Evolutionary conservation across 2,888 invertebrate species (phyloP).

Genomic region (Camponotus fellah): DNA sequence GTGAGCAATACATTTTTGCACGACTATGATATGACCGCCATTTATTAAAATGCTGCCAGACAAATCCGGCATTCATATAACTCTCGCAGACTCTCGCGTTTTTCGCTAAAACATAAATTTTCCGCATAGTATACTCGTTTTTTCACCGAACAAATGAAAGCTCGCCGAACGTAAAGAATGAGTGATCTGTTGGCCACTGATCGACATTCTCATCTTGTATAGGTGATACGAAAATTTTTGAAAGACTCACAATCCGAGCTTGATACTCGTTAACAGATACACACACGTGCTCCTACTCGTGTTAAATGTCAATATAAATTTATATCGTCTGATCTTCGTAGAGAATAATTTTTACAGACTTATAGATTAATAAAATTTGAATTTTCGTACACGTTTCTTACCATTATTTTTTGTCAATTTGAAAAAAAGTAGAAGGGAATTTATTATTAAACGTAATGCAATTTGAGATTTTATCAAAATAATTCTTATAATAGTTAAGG

Average conservation of each 20-base stretch:
- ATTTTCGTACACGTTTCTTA: background rate
- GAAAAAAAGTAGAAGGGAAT: background rate
- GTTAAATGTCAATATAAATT: conserved; percentile 32
- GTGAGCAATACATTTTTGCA: conserved; percentile 51
- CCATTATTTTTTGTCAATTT: background rate
- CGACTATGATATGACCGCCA: conserved; percentile 39
- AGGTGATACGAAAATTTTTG: conserved; percentile 34
- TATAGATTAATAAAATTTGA: background rate
- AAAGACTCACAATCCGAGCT: background rate
- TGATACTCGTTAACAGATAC: conserved; percentile 25
- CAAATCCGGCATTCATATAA: conserved; percentile 36
- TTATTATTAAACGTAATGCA: too few relatives aligned
- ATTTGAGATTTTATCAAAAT: too few relatives aligned
- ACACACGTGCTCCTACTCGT: conserved; percentile 26
- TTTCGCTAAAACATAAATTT: conserved; percentile 49
- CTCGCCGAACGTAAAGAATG: conserved; percentile 44
- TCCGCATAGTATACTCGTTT: conserved; percentile 13
- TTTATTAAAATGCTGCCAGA: conserved; percentile 42
- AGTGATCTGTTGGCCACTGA: conserved; percentile 14
- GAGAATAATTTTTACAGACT: background rate
- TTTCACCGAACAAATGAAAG: conserved; percentile 34
- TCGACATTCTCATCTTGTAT: conserved; percentile 43
- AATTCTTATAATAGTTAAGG: background rate
- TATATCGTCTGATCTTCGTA: conserved; percentile 3
- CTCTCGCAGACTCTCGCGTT: conserved; percentile 27